A percentile compares a stretch with the other conserved stretches of the same genome.
phyloP scores from a whole-genome alignment of 2,797 vertebrate genomes.

The Sebastiscus albofasciatus region DNA sequence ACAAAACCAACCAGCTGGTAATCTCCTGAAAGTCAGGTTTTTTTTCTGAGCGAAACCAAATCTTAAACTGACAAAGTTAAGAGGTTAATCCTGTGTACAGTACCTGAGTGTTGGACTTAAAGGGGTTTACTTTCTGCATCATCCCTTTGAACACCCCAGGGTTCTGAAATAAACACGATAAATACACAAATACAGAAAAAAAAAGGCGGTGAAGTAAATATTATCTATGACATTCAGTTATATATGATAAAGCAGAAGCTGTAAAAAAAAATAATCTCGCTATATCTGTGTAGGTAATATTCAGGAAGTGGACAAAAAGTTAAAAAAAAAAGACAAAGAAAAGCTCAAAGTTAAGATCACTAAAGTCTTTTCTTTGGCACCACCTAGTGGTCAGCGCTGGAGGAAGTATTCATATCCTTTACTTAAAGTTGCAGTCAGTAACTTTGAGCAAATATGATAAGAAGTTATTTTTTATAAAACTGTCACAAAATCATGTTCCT shows the following conservation, averaged over 20 bases:
- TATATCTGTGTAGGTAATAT: not conserved
- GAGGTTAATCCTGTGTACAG: not conserved
- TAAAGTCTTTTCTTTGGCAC: not conserved
- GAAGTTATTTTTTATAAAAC: too few relatives aligned
- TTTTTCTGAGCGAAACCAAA: not conserved
- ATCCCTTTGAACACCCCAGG: constrained; percentile 60
- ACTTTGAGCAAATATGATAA: too few relatives aligned
- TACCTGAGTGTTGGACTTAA: constrained; percentile 66
- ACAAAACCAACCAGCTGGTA: not conserved
- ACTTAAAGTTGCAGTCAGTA: too few relatives aligned
- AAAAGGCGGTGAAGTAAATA: too few relatives aligned
- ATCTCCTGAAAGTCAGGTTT: too few relatives aligned
- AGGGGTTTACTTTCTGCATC: constrained; percentile 74
- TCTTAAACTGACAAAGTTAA: not conserved
- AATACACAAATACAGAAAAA: not conserved
- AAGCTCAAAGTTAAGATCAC: not conserved
- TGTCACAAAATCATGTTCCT: too few relatives aligned
- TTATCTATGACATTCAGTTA: not conserved
- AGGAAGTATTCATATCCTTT: not conserved
- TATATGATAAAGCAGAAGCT: not conserved
- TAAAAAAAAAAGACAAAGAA: not conserved
- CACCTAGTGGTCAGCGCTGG: constrained; percentile 22
- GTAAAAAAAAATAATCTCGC: not conserved
- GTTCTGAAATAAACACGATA: constrained; percentile 56
- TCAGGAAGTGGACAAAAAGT: not conserved